A percentile compares a stretch with the other conserved stretches of the same genome.
phyloP scores from a whole-genome alignment of 2,888 invertebrate genomes.

The Slavum lentiscoides region DNA sequence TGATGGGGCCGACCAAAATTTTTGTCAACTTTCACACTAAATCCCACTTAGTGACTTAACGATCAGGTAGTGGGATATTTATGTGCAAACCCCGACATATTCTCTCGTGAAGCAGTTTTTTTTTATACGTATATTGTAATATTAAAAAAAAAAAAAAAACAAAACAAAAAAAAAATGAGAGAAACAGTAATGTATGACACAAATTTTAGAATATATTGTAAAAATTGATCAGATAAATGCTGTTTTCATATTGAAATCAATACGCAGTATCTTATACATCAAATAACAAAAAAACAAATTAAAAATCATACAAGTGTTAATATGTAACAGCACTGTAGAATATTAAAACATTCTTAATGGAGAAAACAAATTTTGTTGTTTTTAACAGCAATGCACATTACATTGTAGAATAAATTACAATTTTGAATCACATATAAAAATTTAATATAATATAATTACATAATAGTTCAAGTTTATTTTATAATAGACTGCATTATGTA shows the following conservation, averaged over 20 bases:
- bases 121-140: neutral
- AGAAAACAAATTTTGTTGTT: neutral
- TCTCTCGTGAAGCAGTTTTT: neutral
- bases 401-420: neutral
- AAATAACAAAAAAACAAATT: slow-evolving; percentile 6
- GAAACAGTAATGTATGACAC: neutral
- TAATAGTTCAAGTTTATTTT: neutral
- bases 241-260: neutral
- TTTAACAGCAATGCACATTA: neutral
- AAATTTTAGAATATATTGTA: neutral
- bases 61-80: too few species aligned
- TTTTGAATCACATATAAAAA: neutral
- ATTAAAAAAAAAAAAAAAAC: neutral
- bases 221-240: neutral
- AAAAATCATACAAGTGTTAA: neutral
- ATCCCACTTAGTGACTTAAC: too few species aligned
- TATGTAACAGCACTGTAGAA: neutral
- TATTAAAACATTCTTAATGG: neutral
- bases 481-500: neutral
- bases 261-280: neutral
- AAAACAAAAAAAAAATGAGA: neutral
- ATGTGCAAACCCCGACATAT: too few species aligned
- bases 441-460: neutral
- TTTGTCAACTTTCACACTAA: too few species aligned
- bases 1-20: too few species aligned